Evolutionary conservation across 2,797 vertebrate genomes (phyloP).

Genomic region (Anguilla pacifica): DNA sequence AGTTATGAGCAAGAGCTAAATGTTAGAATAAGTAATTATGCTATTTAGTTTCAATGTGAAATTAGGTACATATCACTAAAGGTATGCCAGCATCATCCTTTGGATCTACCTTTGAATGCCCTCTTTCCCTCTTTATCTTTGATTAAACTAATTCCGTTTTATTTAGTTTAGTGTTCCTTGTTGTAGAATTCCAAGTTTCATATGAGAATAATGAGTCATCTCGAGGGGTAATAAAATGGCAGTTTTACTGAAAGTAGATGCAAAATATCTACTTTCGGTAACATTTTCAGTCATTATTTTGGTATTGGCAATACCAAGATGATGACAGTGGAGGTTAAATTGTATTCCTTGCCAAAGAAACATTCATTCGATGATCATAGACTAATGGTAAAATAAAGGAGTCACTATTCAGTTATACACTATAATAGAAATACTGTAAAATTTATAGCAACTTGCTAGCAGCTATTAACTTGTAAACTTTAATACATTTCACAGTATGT

Average conservation of each 20-base stretch:
- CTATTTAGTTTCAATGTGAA: background rate
- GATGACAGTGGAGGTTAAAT: background rate
- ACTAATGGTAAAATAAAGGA: background rate
- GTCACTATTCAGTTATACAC: too few relatives aligned
- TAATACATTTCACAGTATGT: too few relatives aligned
- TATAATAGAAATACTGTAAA: too few relatives aligned
- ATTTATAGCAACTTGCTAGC: too few relatives aligned
- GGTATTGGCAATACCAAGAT: background rate
- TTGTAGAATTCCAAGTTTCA: background rate
- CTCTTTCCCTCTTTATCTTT: background rate
- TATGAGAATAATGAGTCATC: background rate
- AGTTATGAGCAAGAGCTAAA: background rate
- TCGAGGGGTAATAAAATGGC: background rate
- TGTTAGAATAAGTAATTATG: too few relatives aligned
- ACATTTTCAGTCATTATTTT: too few relatives aligned
- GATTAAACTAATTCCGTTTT: background rate
- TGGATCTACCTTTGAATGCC: background rate
- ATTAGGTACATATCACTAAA: conserved; percentile 8
- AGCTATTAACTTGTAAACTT: too few relatives aligned
- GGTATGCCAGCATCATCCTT: background rate
- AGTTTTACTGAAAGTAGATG: background rate
- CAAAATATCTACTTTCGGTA: background rate
- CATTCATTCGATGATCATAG: background rate
- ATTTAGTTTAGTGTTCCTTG: background rate
- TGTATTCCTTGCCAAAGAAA: background rate